These are phyloP conservation scores for Montipora sp. DNA, from an alignment of 64 coral and sea anemone species.

Conservation along the genomic window DNA sequence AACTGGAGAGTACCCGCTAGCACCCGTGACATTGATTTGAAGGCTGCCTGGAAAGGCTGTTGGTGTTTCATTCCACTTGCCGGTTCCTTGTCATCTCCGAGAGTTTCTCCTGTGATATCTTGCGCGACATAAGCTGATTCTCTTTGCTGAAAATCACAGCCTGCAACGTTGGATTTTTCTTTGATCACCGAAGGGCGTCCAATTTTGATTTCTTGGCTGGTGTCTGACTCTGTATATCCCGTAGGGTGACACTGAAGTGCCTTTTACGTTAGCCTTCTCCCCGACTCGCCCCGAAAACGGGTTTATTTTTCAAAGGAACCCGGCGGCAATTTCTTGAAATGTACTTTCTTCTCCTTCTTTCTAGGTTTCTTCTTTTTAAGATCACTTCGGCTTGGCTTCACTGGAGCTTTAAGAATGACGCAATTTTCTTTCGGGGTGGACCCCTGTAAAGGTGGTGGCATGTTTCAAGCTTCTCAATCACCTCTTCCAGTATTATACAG, in stretches of 20 bases:
- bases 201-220: constrained; percentile 10
- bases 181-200: no score
- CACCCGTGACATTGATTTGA: no score
- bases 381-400: not conserved
- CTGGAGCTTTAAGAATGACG: not conserved
- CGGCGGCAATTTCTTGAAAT: not conserved
- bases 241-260: not conserved
- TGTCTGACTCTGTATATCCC: not conserved
- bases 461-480: constrained; percentile 4
- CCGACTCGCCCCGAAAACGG: constrained; percentile 12
- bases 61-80: no score
- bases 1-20: no score
- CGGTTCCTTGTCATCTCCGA: no score
- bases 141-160: no score
- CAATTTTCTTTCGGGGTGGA: constrained; percentile 18
- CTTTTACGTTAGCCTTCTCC: constrained; percentile 8
- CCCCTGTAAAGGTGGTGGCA: not conserved
- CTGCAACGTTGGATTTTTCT: no score
- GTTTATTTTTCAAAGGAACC: not conserved
- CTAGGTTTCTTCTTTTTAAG: not conserved
- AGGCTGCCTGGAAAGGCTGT: no score
- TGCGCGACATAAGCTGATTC: no score
- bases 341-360: not conserved
- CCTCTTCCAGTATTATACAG: not conserved
- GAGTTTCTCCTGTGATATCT: no score